Conservation (phyloP, 2,113 vertebrate species). For the Lophura nycthemera region DNA sequence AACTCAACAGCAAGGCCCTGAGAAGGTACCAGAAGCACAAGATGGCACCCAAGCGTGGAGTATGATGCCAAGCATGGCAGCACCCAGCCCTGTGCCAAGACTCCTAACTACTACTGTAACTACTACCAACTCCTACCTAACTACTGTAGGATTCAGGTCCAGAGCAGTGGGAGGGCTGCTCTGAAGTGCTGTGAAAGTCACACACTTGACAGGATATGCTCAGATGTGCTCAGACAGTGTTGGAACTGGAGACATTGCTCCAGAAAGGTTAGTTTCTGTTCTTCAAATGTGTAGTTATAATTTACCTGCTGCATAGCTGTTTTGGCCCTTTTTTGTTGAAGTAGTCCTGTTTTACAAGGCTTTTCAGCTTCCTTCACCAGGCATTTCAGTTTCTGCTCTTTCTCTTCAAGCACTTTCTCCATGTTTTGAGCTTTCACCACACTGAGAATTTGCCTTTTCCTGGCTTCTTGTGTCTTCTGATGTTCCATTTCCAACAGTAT, state of each 20-base stretch:
- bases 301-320: slow-evolving; percentile 76
- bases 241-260: neutral
- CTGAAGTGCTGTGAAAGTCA: neutral
- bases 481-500: slow-evolving; percentile 70
- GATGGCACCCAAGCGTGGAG: neutral
- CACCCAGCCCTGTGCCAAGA: neutral
- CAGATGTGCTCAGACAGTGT: neutral
- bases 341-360: slow-evolving; percentile 46
- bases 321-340: slow-evolving; percentile 64
- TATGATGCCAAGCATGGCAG: neutral
- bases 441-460: slow-evolving; percentile 69
- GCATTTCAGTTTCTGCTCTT: slow-evolving; percentile 64
- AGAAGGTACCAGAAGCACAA: neutral
- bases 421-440: slow-evolving; percentile 57
- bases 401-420: slow-evolving; percentile 73
- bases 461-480: slow-evolving; percentile 60
- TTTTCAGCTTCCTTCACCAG: slow-evolving; percentile 71
- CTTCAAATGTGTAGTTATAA: neutral
- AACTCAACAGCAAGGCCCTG: neutral
- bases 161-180: neutral
- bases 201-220: neutral
- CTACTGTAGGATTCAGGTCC: neutral
- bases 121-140: too few relatives aligned
- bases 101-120: neutral
- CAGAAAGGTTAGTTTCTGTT: neutral